phyloP scores from a whole-genome alignment of 2,888 invertebrate species.

The Drosophila mercatorum region DNA sequence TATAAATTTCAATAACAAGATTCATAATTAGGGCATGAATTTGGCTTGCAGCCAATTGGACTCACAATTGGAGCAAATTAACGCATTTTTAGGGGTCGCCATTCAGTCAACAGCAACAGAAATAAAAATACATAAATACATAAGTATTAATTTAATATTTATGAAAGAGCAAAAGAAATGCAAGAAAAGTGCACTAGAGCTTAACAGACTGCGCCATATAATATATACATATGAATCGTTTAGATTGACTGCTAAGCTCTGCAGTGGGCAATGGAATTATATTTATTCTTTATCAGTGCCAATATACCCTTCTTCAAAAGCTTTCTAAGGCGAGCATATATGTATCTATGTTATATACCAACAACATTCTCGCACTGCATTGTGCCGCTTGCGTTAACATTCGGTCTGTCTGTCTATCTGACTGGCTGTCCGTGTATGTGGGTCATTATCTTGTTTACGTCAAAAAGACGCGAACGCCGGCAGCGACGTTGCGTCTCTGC shows the following conservation, averaged over 20 bases:
- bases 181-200: neutral
- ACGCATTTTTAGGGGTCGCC: constrained; percentile 45
- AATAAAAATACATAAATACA: constrained; percentile 4
- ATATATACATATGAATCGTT: neutral
- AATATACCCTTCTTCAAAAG: neutral
- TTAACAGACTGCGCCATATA: neutral
- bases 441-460: constrained; percentile 78
- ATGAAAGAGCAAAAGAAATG: constrained; percentile 18
- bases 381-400: constrained; percentile 52
- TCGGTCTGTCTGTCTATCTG: constrained; percentile 25
- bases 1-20: constrained; percentile 41
- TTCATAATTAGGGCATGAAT: constrained; percentile 59
- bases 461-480: constrained; percentile 33
- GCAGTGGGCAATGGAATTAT: no score
- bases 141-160: constrained; percentile 45
- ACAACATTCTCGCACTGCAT: constrained; percentile 31
- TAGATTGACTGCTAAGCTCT: no score
- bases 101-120: constrained; percentile 16
- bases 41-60: constrained; percentile 60
- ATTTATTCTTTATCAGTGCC: neutral
- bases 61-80: constrained; percentile 40
- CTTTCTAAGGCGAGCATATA: no score
- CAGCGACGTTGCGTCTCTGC: constrained; percentile 19
- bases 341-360: constrained; percentile 1
- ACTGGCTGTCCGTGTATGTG: constrained; percentile 48